Evolutionary conservation across 2,797 vertebrate genomes (phyloP).

Genomic region (Chelmon rostratus): DNA sequence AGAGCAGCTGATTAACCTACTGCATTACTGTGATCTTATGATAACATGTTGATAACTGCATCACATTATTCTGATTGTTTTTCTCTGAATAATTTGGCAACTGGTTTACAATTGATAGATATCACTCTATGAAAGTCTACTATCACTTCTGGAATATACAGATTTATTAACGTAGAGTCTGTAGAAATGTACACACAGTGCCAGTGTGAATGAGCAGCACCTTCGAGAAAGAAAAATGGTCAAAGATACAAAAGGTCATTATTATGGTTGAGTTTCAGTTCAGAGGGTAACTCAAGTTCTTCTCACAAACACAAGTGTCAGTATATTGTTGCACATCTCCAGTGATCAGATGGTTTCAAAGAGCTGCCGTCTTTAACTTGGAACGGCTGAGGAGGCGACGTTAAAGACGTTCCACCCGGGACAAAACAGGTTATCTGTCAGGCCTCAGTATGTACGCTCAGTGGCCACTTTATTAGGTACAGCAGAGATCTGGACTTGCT

Average conservation of each 20-base stretch:
- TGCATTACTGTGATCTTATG: constrained; percentile 37
- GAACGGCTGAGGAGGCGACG: neutral
- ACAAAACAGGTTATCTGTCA: neutral
- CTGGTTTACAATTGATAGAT: constrained; percentile 52
- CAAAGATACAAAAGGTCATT: constrained; percentile 2
- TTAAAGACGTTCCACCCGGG: neutral
- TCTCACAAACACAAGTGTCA: constrained; percentile 53
- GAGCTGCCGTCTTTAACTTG: neutral
- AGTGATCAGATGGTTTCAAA: neutral
- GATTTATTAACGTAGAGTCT: constrained; percentile 34
- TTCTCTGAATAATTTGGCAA: constrained; percentile 70
- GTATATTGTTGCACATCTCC: constrained; percentile 23
- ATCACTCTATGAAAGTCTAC: constrained; percentile 43
- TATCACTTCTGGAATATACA: constrained; percentile 45
- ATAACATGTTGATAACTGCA: constrained; percentile 37
- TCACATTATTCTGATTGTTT: constrained; percentile 47
- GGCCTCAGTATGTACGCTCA: neutral
- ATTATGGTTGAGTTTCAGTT: constrained; percentile 22
- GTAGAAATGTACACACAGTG: constrained; percentile 35
- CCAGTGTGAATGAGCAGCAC: constrained; percentile 53
- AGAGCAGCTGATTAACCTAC: constrained; percentile 55
- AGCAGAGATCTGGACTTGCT: neutral
- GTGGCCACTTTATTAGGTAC: neutral
- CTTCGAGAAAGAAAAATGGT: constrained; percentile 20
- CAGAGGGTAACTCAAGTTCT: constrained; percentile 1